Evolutionary conservation across 2,113 vertebrate genomes (phyloP).

Genomic region (Petromus typicus): DNA sequence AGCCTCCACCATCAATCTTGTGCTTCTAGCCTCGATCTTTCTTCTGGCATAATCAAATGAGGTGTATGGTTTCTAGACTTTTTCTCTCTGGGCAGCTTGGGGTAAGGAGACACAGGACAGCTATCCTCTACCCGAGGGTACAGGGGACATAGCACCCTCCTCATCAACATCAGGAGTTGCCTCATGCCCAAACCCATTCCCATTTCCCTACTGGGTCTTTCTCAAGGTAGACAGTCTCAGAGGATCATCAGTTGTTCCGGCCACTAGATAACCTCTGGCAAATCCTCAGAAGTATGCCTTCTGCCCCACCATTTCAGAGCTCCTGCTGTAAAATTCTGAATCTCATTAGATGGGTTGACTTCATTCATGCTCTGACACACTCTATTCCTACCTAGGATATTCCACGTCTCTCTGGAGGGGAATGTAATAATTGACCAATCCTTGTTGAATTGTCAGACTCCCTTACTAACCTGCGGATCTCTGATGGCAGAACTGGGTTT

Average conservation of each 20-base stretch:
- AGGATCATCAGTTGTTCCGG: background rate
- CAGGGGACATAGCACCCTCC: background rate
- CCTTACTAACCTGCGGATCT: background rate
- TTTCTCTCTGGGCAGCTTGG: background rate
- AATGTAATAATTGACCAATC: background rate
- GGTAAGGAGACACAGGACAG: background rate
- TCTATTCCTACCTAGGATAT: background rate
- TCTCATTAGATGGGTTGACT: background rate
- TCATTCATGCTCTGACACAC: background rate
- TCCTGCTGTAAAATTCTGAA: background rate
- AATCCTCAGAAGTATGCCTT: background rate
- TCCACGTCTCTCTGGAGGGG: background rate
- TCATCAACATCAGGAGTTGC: background rate
- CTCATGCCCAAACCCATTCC: background rate
- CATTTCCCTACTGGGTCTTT: background rate
- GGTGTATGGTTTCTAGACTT: background rate
- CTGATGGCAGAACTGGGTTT: background rate
- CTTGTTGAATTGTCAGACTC: background rate
- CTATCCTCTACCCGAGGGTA: background rate
- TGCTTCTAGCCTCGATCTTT: background rate
- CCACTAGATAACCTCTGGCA: background rate
- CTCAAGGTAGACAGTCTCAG: background rate
- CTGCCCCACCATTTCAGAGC: background rate
- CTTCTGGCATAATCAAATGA: slow-evolving; percentile 61
- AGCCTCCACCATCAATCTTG: slow-evolving; percentile 11